Percentiles rank a stretch among this genome's conserved stretches.
These are phyloP conservation scores for Ochlodes sylvanus DNA, from an alignment of 2,888 invertebrate species.

Conservation along the genomic window DNA sequence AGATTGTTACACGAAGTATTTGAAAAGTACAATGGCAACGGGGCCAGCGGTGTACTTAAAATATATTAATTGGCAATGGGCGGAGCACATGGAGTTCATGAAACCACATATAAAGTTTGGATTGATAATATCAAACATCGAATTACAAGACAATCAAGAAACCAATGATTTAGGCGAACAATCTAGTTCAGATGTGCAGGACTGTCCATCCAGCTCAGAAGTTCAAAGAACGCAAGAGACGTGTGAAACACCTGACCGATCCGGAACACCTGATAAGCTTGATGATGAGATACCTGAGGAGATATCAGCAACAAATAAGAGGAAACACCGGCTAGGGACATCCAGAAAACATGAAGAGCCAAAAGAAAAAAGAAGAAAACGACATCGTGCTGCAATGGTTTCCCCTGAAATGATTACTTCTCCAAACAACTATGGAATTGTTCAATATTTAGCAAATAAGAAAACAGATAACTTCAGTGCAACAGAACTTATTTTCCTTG, in stretches of 20 bases:
- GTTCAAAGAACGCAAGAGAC: background rate
- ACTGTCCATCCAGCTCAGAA: background rate
- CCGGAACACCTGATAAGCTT: background rate
- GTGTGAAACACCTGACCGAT: background rate
- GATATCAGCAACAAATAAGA: background rate
- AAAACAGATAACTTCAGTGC: background rate
- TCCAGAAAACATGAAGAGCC: background rate
- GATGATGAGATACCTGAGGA: background rate
- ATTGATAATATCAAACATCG: background rate
- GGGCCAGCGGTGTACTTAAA: background rate
- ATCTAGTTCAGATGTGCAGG: background rate
- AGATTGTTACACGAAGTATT: slow-evolving; percentile 1
- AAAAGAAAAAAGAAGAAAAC: background rate
- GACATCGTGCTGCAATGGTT: background rate
- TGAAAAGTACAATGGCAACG: background rate
- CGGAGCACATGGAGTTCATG: background rate
- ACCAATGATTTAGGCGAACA: background rate
- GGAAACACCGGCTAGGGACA: background rate
- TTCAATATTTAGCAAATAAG: background rate
- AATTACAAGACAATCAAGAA: background rate
- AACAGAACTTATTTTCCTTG: slow-evolving; percentile 6
- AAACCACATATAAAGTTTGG: slow-evolving; percentile 4
- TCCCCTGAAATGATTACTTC: background rate
- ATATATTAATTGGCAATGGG: background rate
- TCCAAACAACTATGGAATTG: background rate